Conservation (phyloP, 2,797 vertebrate genomes). For the Erpetoichthys calabaricus region DNA sequence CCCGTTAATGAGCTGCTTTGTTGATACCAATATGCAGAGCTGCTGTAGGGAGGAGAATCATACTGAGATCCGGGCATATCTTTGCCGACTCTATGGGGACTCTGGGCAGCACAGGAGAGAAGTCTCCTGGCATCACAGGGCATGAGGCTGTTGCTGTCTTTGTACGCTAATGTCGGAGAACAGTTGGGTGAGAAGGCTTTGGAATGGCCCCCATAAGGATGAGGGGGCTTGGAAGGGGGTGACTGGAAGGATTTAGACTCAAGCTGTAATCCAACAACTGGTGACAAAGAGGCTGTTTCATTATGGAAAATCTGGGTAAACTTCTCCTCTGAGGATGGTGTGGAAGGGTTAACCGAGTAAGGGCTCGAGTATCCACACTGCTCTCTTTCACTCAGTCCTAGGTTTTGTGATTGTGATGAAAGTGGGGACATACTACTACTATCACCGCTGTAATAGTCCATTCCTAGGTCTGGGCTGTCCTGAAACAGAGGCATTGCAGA, state of each 20-base stretch:
- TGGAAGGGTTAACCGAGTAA: constrained; percentile 91
- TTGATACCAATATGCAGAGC: constrained; percentile 87
- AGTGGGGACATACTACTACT: constrained; percentile 93
- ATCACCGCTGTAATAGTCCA: constrained; percentile 95
- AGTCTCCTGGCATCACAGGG: constrained; percentile 59
- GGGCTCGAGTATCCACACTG: constrained; percentile 89
- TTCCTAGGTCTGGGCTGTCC: constrained; percentile 63
- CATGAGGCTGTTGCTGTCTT: constrained; percentile 53
- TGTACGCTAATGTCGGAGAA: constrained; percentile 65
- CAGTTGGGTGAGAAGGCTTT: constrained; percentile 91
- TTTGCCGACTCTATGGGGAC: constrained; percentile 55
- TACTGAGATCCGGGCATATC: constrained; percentile 78
- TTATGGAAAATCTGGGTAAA: constrained; percentile 80
- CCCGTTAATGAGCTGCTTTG: constrained; percentile 66
- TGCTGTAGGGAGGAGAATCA: constrained; percentile 90
- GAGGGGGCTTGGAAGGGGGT: constrained; percentile 47
- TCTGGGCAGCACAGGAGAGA: constrained; percentile 49
- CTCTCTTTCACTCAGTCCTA: constrained; percentile 65
- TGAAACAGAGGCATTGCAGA: constrained; percentile 65
- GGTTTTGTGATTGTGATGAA: constrained; percentile 70
- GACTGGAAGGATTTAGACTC: constrained; percentile 67
- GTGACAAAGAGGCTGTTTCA: constrained; percentile 69
- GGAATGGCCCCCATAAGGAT: constrained; percentile 57
- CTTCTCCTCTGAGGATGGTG: constrained; percentile 87
- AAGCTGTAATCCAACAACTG: constrained; percentile 71